Base-by-base conservation (phyloP, 2,888 invertebrate genomes). In the Epinotia nisella region DNA sequence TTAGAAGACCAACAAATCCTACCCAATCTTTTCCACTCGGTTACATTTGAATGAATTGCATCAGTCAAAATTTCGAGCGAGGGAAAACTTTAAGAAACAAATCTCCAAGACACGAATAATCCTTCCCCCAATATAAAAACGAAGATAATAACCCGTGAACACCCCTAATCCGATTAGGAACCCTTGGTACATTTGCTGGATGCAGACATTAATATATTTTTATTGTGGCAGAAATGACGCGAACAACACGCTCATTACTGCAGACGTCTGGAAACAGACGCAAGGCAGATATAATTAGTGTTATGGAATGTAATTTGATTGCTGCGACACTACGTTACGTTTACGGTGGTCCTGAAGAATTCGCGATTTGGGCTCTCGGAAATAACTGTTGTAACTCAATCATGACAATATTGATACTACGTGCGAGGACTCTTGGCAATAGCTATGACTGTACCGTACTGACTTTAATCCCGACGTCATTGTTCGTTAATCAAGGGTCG, bases 131-230 rank as follows among this genome's bases (percentile, higher is more conserved):
- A 83, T 83, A 89, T 88, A 90, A 89, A 91, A 90, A 89, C 85
- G 88, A 88, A 83, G 85, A 92, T 90, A 91, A 93, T 90, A 91
- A 85, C 84, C 90, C 91, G 90, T 92, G 89, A 92, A 91, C 87
- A 82, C 86, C 85, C 84, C 83, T 91, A 91, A 91, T 90, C 83
- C 84, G 83, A 86, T 86, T 86, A 86, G 75, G 76, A 49, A 78
- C 79, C 84, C 85, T 84, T 83, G 84, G 84, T 85, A 87, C 89
- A 89, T 90, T 90, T 87, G 83, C 84, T 83, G 79, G 83, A 35
- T 35, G 35, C 35, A 77, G 81, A 83, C 91, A 92, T 91, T 91
- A 92, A 92, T 92, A 90, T 91, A 72, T 92, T 92, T 92, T 92
- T 92, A 92, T 88, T 87, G 84, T 87, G 80, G 78, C 79, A 86